Percentiles rank a stretch among this genome's conserved stretches.
Conservation (phyloP, 2,113 vertebrate genomes). For the Mungos mungo region DNA sequence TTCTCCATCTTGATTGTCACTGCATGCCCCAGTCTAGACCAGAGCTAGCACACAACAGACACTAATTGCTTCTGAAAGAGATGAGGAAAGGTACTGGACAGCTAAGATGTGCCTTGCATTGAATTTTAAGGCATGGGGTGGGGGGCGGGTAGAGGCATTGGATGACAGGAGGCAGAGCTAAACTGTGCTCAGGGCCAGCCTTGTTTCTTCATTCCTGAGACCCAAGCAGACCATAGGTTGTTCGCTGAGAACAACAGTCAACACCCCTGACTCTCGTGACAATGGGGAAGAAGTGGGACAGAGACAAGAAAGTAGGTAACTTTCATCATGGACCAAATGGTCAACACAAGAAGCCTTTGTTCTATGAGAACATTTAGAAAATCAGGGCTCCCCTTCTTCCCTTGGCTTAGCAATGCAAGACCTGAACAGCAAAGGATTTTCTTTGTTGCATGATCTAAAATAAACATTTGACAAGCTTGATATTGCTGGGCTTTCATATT, state of each 20-base stretch:
- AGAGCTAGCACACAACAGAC: neutral
- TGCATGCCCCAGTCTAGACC: neutral
- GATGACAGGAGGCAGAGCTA: neutral
- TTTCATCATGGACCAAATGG: neutral
- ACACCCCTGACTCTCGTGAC: neutral
- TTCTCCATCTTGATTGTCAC: neutral
- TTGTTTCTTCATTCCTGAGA: neutral
- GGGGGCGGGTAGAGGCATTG: neutral
- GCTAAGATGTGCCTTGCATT: neutral
- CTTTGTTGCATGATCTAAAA: constrained; percentile 79
- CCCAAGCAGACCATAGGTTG: neutral
- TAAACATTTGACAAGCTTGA: constrained; percentile 81
- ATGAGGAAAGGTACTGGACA: neutral
- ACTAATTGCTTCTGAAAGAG: neutral
- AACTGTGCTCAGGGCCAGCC: neutral
- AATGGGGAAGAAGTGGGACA: neutral
- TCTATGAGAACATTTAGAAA: neutral
- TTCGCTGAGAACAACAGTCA: neutral
- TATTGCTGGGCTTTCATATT: constrained; percentile 78
- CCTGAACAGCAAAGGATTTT: constrained; percentile 68
- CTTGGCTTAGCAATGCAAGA: constrained; percentile 34
- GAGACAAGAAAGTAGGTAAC: neutral
- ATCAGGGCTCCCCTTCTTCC: neutral
- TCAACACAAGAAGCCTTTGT: neutral
- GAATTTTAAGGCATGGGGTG: neutral